Percentiles rank a stretch among this genome's conserved stretches.
phyloP scores from a whole-genome alignment of 30 jellyfish, hydroid and myxozoan genomes.

The Hydractinia echinata region DNA sequence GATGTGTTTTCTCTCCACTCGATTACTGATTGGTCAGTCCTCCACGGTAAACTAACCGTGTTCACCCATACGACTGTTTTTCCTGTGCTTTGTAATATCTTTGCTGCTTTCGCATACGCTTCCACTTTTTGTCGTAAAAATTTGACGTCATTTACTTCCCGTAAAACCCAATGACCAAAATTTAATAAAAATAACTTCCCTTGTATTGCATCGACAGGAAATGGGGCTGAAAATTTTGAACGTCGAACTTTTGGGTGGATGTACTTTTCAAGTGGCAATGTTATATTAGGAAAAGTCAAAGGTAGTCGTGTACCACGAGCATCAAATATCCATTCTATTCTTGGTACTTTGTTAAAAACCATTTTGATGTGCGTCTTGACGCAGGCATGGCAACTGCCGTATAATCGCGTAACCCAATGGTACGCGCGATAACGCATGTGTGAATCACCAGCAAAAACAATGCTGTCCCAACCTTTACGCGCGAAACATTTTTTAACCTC shows the following conservation, averaged over 20 bases:
- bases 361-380: constrained; percentile 88
- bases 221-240: constrained; percentile 85
- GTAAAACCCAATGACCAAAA: constrained; percentile 90
- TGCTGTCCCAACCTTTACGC: constrained; percentile 59
- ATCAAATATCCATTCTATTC: constrained; percentile 94
- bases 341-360: constrained; percentile 83
- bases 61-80: constrained; percentile 68
- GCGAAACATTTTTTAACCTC: constrained; percentile 82
- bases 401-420: constrained; percentile 92
- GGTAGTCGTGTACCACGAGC: constrained; percentile 97
- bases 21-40: constrained; percentile 78
- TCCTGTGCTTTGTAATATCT: constrained; percentile 41
- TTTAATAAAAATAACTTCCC: constrained; percentile 62
- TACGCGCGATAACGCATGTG: constrained; percentile 96
- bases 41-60: constrained; percentile 91
- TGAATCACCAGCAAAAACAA: constrained; percentile 92
- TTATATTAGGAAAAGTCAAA: constrained; percentile 52
- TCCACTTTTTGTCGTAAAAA: constrained; percentile 48
- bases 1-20: constrained; percentile 95
- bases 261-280: constrained; percentile 75
- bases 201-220: constrained; percentile 62
- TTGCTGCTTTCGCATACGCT: constrained; percentile 69
- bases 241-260: constrained; percentile 93
- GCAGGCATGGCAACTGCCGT: constrained; percentile 88
- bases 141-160: constrained; percentile 64